Evolutionary conservation across 2,797 vertebrate species (phyloP).

Genomic region (Anguilla obscura): DNA sequence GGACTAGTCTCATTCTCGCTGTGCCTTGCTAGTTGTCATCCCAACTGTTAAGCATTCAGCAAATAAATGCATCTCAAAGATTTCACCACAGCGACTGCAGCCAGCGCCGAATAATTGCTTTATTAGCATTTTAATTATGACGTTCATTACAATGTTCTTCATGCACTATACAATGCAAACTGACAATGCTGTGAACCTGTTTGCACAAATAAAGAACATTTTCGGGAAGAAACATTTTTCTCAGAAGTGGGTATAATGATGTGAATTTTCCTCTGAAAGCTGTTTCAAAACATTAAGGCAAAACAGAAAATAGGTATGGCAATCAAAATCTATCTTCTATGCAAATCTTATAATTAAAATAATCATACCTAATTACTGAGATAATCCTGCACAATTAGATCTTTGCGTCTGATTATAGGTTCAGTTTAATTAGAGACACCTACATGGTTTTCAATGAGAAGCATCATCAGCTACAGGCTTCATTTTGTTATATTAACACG

Average conservation of each 20-base stretch:
- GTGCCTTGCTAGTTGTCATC: neutral
- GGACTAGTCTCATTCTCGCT: neutral
- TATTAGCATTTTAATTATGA: neutral
- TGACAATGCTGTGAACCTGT: neutral
- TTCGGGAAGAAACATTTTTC: neutral
- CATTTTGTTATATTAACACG: no score
- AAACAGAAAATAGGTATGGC: neutral
- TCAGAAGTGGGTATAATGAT: neutral
- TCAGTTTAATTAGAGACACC: neutral
- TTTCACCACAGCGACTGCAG: neutral
- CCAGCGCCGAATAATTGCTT: neutral
- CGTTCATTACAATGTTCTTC: neutral
- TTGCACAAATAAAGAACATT: neutral
- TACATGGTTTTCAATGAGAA: neutral
- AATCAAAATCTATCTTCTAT: neutral
- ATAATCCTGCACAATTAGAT: neutral
- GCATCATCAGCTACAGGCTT: no score
- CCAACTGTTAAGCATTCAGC: neutral
- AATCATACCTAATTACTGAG: neutral
- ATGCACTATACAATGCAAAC: neutral
- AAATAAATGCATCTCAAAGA: constrained; percentile 3
- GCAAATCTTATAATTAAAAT: constrained; percentile 2
- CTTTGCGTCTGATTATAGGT: neutral
- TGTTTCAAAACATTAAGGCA: neutral
- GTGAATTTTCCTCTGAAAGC: neutral